These are phyloP conservation scores for Brachionus rotundiformis DNA, from an alignment of 1,140 invertebrate species.

Conservation along the genomic window DNA sequence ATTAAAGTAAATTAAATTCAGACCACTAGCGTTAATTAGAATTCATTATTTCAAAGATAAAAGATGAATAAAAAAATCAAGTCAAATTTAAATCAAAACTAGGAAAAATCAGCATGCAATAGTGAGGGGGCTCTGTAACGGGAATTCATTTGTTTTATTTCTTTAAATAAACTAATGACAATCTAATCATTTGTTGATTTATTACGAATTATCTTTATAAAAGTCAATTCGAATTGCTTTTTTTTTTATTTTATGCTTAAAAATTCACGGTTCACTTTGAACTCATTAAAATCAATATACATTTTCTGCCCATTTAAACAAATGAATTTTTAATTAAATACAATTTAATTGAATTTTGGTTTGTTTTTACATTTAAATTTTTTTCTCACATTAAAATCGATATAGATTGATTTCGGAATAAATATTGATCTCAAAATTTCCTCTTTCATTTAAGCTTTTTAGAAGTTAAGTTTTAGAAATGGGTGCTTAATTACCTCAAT, in stretches of 20 bases:
- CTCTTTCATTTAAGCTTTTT: neutral
- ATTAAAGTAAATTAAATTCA: neutral
- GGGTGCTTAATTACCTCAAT: neutral
- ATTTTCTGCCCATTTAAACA: neutral
- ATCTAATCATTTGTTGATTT: neutral
- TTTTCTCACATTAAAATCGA: conserved; percentile 15
- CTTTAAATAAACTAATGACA: neutral
- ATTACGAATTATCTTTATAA: neutral
- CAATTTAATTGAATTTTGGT: neutral
- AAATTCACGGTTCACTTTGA: conserved; percentile 5
- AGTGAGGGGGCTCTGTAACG: neutral
- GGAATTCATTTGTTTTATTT: conserved; percentile 10
- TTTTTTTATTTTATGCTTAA: neutral
- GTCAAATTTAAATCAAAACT: conserved; percentile 10
- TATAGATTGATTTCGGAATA: neutral
- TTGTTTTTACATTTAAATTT: neutral
- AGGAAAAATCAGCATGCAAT: conserved; percentile 9
- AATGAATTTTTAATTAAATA: conserved; percentile 26
- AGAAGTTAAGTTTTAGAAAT: conserved; percentile 10
- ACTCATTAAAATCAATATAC: conserved; percentile 1
- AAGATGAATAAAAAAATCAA: conserved; percentile 21
- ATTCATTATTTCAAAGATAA: conserved; percentile 12
- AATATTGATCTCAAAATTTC: neutral
- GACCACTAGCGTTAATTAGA: neutral
- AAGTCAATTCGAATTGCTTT: neutral